Evolutionary conservation across 2,113 vertebrate genomes (phyloP).

Genomic region (Podarcis cretensis): DNA sequence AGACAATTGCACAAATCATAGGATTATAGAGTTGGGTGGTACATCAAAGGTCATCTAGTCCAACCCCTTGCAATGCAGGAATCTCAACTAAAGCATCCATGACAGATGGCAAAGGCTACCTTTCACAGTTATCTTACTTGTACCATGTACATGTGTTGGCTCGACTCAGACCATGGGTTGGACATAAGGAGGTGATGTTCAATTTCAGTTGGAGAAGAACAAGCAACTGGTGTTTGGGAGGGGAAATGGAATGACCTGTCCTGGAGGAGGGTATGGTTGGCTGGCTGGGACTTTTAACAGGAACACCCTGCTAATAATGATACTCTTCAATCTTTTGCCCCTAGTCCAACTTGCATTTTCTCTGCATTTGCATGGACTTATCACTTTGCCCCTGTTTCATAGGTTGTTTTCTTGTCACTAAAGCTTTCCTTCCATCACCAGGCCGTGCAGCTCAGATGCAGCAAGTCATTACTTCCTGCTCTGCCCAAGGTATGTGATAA

Average conservation of each 20-base stretch:
- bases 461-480: conserved; percentile 50
- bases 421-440: conserved; percentile 51
- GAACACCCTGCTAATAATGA: not conserved
- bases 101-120: too few relatives aligned
- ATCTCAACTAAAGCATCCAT: too few relatives aligned
- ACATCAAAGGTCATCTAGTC: too few relatives aligned
- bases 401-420: not conserved
- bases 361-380: fast-evolving
- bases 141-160: not conserved
- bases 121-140: not conserved
- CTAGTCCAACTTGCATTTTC: not conserved
- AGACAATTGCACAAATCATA: too few relatives aligned
- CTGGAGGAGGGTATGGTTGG: not conserved
- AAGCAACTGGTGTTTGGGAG: too few relatives aligned
- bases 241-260: not conserved
- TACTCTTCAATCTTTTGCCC: not conserved
- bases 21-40: too few relatives aligned
- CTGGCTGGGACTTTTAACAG: not conserved
- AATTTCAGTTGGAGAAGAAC: too few relatives aligned
- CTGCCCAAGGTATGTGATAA: conserved; percentile 68
- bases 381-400: not conserved
- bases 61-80: too few relatives aligned
- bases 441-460: conserved; percentile 49
- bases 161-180: not conserved
- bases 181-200: not conserved